Evolutionary conservation across 1,140 invertebrate species (phyloP), one percentile per base, ranked within the genome.

Genomic region (Mycetomoellerius zeteki): DNA sequence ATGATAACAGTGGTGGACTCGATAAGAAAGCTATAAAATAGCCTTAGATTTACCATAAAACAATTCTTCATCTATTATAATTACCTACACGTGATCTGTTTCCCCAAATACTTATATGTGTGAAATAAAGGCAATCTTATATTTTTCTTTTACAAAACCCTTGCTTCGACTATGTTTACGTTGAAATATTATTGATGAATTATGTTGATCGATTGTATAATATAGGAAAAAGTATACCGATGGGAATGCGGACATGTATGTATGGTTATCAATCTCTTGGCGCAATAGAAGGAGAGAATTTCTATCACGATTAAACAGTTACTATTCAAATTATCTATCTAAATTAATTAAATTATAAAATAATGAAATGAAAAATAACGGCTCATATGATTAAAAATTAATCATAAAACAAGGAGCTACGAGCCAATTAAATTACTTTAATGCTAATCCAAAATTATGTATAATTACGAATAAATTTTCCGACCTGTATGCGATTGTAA

Each of bases 61-160:
- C 37, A 27, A 30, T 73, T 8, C 21, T 19, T 58, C 16, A 27
- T 10, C 7, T 24, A 24, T 5, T 56, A 43, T 65, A 65, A 47
- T 43, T n/a, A 62, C 1, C 2, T 47, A n/a, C 16, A 50, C 16
- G 47, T 65, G 30, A 21, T 50, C 54, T 19, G 10, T 62, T 73
- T 84, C 1, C 0, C 3, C 56, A 27, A 6, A 21, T 30, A 67
- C 10, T 50, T 37, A 37, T 75, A n/a, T 60, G 12, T 75, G 27
- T 60, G 12, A 62, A 84, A 84, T 84, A 84, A 82, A 82, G 19
- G 5, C 65, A 27, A 27, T 4, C 8, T 82, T 58, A 47, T 58
- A 47, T n/a, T 72, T 27, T 43, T 72, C 33, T 71, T 58, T 30
- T 58, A 30, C 7, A 82, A 58, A 43, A 14, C 30, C 3, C 24